These are phyloP conservation scores for Dyspetes luteomarginatus DNA, from an alignment of 2,888 invertebrate species.

Conservation along the genomic window DNA sequence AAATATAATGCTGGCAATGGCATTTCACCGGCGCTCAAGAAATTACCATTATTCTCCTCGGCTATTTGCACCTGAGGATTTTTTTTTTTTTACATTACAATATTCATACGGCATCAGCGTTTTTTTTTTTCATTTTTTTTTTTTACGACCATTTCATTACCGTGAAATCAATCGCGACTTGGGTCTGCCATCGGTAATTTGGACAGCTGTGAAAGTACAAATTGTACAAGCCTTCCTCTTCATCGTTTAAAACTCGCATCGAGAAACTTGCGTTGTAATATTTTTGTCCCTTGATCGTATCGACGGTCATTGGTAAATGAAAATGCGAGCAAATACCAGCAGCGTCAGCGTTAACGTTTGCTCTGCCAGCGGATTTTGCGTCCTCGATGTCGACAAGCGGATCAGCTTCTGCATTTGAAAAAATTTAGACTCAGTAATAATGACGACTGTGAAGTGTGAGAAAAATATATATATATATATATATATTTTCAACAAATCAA, in stretches of 20 bases:
- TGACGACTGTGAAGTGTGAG: too few relatives aligned
- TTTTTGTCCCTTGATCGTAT: slow-evolving; percentile 84
- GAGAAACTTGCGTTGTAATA: slow-evolving; percentile 90
- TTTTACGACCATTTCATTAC: slow-evolving; percentile 84
- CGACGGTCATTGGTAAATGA: slow-evolving; percentile 86
- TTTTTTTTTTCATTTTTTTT: too few relatives aligned
- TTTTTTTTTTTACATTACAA: slow-evolving; percentile 40
- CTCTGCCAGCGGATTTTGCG: too few relatives aligned
- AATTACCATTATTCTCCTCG: slow-evolving; percentile 94
- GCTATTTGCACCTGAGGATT: slow-evolving; percentile 90
- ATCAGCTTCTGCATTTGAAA: slow-evolving; percentile 67
- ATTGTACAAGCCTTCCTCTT: slow-evolving; percentile 96
- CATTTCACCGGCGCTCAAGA: slow-evolving; percentile 97
- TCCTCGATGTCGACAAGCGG: slow-evolving; percentile 54
- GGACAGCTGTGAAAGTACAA: slow-evolving; percentile 98
- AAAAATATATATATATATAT: too few relatives aligned
- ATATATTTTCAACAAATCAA: too few relatives aligned
- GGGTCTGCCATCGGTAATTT: slow-evolving; percentile 85
- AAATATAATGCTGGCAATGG: slow-evolving; percentile 96
- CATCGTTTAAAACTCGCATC: slow-evolving; percentile 89
- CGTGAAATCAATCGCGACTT: slow-evolving; percentile 88
- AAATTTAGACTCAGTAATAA: too few relatives aligned
- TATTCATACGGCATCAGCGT: too few relatives aligned
- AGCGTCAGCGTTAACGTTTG: slow-evolving; percentile 25
- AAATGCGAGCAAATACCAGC: slow-evolving; percentile 71